Conservation (phyloP, 2,888 invertebrate species). For the Andrena haemorrhoa region DNA sequence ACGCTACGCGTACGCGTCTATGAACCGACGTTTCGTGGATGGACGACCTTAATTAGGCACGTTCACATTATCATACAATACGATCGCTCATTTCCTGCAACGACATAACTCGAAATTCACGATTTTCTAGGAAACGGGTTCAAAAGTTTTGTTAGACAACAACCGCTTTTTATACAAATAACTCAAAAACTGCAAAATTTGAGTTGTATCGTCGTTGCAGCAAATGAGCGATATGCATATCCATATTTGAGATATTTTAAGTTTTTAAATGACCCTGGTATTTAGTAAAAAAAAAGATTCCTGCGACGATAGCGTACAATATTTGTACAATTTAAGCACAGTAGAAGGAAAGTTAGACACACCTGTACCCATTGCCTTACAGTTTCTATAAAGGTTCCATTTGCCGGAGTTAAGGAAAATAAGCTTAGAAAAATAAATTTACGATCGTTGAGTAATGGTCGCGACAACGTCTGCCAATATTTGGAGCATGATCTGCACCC, state of each 20-base stretch:
- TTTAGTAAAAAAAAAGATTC: conserved; percentile 2
- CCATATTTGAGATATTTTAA: not conserved
- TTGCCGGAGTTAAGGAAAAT: not conserved
- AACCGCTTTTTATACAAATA: too few species aligned
- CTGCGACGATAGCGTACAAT: conserved; percentile 2
- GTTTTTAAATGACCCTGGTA: too few species aligned
- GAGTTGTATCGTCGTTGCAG: too few species aligned
- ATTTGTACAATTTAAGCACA: conserved; percentile 1
- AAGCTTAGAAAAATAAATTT: not conserved
- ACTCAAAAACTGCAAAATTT: too few species aligned
- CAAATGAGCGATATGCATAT: not conserved
- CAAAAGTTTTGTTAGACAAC: too few species aligned
- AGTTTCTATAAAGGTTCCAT: not conserved
- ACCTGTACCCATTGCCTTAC: conserved; percentile 1
- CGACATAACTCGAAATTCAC: too few species aligned
- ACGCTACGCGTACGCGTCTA: too few species aligned
- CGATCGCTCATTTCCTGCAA: too few species aligned
- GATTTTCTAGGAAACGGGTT: too few species aligned
- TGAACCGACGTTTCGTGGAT: too few species aligned
- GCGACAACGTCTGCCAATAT: not conserved
- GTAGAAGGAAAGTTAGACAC: conserved; percentile 13
- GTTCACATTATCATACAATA: conserved; percentile 4
- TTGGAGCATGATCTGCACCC: not conserved
- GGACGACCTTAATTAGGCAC: conserved; percentile 11
- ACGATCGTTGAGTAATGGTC: not conserved